phyloP scores from a whole-genome alignment of 2,888 invertebrate genomes.

The Onthophagus sagittarius region DNA sequence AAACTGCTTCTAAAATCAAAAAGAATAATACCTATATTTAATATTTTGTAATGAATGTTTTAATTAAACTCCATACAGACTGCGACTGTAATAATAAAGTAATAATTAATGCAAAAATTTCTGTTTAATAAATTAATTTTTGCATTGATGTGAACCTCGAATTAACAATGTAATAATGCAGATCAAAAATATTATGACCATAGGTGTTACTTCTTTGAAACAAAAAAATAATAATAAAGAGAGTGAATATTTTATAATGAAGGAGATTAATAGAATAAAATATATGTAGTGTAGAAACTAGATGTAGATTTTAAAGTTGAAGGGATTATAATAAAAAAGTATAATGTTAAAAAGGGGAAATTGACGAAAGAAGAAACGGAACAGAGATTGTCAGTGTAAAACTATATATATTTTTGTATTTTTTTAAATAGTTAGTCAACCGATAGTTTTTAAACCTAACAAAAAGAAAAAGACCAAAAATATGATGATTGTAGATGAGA shows the following conservation, averaged over 20 bases:
- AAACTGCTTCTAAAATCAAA: conserved; percentile 7
- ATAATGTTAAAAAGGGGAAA: conserved; percentile 6
- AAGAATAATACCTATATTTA: background rate
- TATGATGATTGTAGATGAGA: background rate
- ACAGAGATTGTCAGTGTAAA: conserved; percentile 24
- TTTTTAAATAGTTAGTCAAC: conserved; percentile 26
- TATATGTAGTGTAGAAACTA: background rate
- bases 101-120: background rate
- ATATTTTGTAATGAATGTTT: background rate
- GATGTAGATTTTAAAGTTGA: background rate
- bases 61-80: background rate
- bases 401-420: conserved; percentile 25
- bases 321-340: background rate
- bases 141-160: background rate
- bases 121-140: no score
- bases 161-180: background rate
- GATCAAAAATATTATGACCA: background rate
- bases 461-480: conserved; percentile 12
- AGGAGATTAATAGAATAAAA: background rate
- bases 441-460: conserved; percentile 5
- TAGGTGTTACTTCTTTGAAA: background rate
- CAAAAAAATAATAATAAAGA: background rate
- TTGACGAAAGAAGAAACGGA: conserved; percentile 21
- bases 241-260: conserved; percentile 10
- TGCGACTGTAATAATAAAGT: background rate